Evolutionary conservation across 2,888 invertebrate genomes (phyloP).

Genomic region (Drosophila sordidapex): DNA sequence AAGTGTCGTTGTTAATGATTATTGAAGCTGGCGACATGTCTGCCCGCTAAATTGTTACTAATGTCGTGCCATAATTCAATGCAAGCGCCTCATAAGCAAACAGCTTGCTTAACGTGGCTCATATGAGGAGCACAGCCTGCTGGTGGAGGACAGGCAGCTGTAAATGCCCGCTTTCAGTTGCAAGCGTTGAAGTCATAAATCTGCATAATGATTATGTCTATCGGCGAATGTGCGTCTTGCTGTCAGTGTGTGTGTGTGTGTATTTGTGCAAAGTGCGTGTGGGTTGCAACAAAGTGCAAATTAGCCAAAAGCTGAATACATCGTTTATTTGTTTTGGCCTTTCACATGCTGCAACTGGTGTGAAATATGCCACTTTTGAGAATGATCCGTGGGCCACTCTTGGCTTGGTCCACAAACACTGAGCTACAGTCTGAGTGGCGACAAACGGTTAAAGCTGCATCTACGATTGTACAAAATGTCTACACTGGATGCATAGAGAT

Average conservation of each 20-base stretch:
- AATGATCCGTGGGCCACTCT: neutral
- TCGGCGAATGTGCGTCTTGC: constrained; percentile 9
- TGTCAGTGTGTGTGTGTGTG: neutral
- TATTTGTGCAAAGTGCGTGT: constrained; percentile 42
- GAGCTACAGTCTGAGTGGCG: neutral
- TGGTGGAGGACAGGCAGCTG: neutral
- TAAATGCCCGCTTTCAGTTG: constrained; percentile 59
- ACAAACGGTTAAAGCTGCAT: neutral
- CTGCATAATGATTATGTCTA: constrained; percentile 66
- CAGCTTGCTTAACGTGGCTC: constrained; percentile 67
- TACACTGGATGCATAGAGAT: neutral
- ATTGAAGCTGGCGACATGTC: constrained; percentile 72
- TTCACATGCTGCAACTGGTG: constrained; percentile 31
- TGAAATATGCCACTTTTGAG: neutral
- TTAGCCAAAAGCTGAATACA: constrained; percentile 12
- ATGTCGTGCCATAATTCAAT: constrained; percentile 67
- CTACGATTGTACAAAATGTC: neutral
- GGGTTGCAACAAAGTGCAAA: constrained; percentile 33
- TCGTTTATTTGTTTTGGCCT: constrained; percentile 19
- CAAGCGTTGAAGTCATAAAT: constrained; percentile 80
- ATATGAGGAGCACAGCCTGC: neutral
- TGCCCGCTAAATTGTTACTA: constrained; percentile 70
- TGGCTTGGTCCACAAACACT: constrained; percentile 1
- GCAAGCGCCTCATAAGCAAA: constrained; percentile 78
- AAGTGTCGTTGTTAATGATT: constrained; percentile 74